Base-by-base conservation (phyloP, 2,113 vertebrate genomes). In the Otolemur garnettii region DNA sequence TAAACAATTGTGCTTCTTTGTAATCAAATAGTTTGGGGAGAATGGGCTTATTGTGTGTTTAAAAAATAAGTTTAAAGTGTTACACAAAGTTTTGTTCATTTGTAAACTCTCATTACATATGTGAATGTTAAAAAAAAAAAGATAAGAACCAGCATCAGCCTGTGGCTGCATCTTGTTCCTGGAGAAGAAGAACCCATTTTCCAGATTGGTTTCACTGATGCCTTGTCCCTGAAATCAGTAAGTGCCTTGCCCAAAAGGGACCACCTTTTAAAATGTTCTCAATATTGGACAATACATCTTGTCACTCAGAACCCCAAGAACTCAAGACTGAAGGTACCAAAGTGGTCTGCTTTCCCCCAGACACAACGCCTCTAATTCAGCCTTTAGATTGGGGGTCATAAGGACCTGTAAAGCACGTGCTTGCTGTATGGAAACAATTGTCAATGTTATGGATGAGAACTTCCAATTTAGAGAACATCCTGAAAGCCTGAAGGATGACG, bases 1-100 rank as follows among this genome's bases (percentile, higher is more conserved):
- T 10, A 21, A 91, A 33, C 90, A 30, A 45, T 89, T 89, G 18
- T 90, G 38, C 4, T 85, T 89, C 81, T 94, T 90, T 94, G 74
- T 92, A 60, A 92, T 38, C 74, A 78, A 81, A 81, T 68, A 35
- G 28, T 12, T 71, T 89, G 42, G 91, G 78, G 79, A 28, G 26
- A 93, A 91, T n/a, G 87, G 96, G 91, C 84, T 96, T 96, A 62
- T 0, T 50, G 90, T 97, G 88, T 95, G 96, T 93, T 94, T 91
- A 30, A 45, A 83, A 35, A 92, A 92, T 93, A 95, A 91, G 92
- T 66, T 91, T 90, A 87, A 97, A 95, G 42, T 59, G 28, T 96
- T 97, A 92, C 93, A 80, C 94, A 30, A 97, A 98, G 50, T 97
- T 98, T 98, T 98, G 95, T 98, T 98, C 92, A 90, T 98, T 98